Evolutionary conservation across 1,140 invertebrate genomes (phyloP), one percentile per base, ranked within the genome.

Genomic region (Philotrypesis tridentata): DNA sequence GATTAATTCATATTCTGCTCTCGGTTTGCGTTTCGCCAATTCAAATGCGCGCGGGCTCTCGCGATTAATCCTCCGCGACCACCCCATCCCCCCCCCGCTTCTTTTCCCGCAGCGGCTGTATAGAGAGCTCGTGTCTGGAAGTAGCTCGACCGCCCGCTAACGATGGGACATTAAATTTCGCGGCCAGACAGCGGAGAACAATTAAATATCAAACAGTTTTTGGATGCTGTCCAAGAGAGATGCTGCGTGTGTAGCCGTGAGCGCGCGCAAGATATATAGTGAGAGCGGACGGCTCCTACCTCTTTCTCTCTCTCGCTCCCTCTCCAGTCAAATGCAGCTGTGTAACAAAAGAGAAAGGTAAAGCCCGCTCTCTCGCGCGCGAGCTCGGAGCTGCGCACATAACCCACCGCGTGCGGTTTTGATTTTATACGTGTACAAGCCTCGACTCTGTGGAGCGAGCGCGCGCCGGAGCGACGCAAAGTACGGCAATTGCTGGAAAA

Each of bases 161-260:
- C 63, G 60, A 61, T 75, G 37, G 9, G 37, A 75, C 48, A n/a
- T 75, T 63, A 63, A 75, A 75, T 61, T 75, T 63, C 27, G 14
- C 27, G 73, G 48, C 48, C 21, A 55, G 48, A 55, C 48, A 55
- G 48, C 29, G 55, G 31, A 29, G 43, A 79, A 79, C 77, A 79
- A 79, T 79, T 71, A 71, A 79, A 79, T 70, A 71, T 79, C 67
- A 70, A 79, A 71, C 43, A 37, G 65, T 25, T 31, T 33, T 71
- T 79, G 77, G 77, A 79, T 40, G 11, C 8, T 9, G 27, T 40
- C 77, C 77, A 71, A 79, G 75, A 68, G 43, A 37, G n/a, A n/a
- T n/a, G n/a, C n/a, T 9, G 33, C 33, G 33, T 37, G 9, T 37
- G 9, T 37, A 37, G 33, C 33, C 9, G 33, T 37, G 9, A 25